phyloP scores from a whole-genome alignment of 2,888 invertebrate genomes.

The Ptycholaimellus sp. region DNA sequence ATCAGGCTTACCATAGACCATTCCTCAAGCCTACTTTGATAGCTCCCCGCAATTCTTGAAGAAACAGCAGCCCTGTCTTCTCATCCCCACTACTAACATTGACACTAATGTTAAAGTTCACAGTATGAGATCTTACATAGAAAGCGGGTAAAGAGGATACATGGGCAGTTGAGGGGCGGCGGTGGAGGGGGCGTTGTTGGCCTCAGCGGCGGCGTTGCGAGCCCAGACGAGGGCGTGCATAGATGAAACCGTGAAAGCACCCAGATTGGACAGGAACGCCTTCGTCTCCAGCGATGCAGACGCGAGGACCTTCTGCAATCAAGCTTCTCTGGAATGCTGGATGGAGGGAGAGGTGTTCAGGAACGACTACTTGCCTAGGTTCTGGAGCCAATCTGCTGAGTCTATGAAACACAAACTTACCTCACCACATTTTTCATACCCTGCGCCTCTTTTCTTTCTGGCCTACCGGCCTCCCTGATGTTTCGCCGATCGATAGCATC shows the following conservation, averaged over 20 bases:
- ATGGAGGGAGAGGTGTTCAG: no score
- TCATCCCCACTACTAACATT: no score
- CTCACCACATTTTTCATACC: no score
- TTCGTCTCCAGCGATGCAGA: conserved; percentile 5
- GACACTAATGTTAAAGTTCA: background rate
- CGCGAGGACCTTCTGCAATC: conserved; percentile 6
- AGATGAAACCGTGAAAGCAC: conserved; percentile 6
- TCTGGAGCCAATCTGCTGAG: no score
- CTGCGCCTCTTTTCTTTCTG: no score
- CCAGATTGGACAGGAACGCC: conserved; percentile 3
- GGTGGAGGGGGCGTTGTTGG: background rate
- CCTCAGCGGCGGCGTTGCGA: background rate
- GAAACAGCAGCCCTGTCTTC: no score
- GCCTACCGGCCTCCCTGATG: background rate
- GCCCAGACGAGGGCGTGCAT: conserved; percentile 6
- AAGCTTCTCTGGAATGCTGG: no score
- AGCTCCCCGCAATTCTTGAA: no score
- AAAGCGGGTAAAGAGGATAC: background rate
- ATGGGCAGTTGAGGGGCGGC: background rate
- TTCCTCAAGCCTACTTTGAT: no score
- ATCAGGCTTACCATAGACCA: no score
- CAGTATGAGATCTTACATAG: background rate
- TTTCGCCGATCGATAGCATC: background rate
- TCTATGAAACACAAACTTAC: no score
- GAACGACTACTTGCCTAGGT: no score